phyloP scores from a whole-genome alignment of 92 coral and sea anemone genomes.

The Epizoanthus ramosus region DNA sequence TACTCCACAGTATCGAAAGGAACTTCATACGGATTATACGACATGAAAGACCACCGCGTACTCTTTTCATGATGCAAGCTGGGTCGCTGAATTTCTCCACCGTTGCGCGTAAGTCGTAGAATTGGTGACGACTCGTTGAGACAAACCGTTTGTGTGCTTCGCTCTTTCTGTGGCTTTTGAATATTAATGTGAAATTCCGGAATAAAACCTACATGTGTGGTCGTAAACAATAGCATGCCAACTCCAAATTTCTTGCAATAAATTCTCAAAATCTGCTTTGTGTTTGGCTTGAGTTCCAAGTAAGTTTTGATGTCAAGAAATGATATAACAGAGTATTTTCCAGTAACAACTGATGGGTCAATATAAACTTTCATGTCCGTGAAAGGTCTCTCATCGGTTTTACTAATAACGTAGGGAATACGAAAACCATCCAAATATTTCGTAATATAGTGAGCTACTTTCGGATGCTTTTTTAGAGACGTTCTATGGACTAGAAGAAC shows the following conservation, averaged over 20 bases:
- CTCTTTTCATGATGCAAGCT: slow-evolving; percentile 67
- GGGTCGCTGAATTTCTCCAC: slow-evolving; percentile 72
- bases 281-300: slow-evolving; percentile 76
- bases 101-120: slow-evolving; percentile 78
- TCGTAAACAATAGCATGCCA: slow-evolving; percentile 79
- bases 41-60: slow-evolving; percentile 78
- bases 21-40: slow-evolving; percentile 62
- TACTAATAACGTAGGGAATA: slow-evolving; percentile 69
- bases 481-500: slow-evolving; percentile 68
- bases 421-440: slow-evolving; percentile 89
- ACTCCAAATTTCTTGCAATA: slow-evolving; percentile 87
- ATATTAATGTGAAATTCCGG: slow-evolving; percentile 78
- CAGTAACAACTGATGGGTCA: slow-evolving; percentile 54
- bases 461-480: slow-evolving; percentile 77
- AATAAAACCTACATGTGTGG: slow-evolving; percentile 78
- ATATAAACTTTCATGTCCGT: slow-evolving; percentile 67
- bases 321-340: slow-evolving; percentile 76
- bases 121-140: slow-evolving; percentile 74
- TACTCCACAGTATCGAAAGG: slow-evolving; percentile 88
- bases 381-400: slow-evolving; percentile 76
- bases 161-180: slow-evolving; percentile 74
- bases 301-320: slow-evolving; percentile 88
- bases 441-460: slow-evolving; percentile 79
- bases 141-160: slow-evolving; percentile 56
- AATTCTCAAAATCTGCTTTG: slow-evolving; percentile 64